These are phyloP conservation scores for Steinernema hermaphroditum DNA, from an alignment of 2,888 invertebrate genomes.

Conservation along the genomic window DNA sequence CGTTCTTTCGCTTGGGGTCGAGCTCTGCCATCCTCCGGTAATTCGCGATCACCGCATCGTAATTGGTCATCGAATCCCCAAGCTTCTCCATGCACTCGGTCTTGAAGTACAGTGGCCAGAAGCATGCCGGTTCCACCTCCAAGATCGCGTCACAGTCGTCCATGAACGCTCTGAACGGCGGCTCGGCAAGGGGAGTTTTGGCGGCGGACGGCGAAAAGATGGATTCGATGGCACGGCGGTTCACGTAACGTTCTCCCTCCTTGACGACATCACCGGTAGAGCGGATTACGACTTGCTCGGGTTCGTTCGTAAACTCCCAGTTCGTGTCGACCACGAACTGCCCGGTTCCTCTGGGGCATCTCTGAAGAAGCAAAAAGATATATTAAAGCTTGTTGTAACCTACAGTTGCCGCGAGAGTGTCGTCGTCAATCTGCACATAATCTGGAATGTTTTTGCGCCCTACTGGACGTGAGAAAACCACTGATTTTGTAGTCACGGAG, in stretches of 20 bases:
- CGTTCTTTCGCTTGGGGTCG: slow-evolving; percentile 40
- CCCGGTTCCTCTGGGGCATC: too few relatives aligned
- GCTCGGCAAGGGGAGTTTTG: not conserved
- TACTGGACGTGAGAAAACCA: not conserved
- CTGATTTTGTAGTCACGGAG: not conserved
- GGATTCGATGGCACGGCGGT: too few relatives aligned
- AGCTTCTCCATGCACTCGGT: not conserved
- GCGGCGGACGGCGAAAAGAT: not conserved
- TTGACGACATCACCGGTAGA: too few relatives aligned
- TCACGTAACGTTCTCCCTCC: too few relatives aligned
- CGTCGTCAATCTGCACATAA: not conserved
- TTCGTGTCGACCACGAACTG: too few relatives aligned
- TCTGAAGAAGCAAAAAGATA: too few relatives aligned
- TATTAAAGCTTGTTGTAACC: too few relatives aligned
- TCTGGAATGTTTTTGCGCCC: not conserved
- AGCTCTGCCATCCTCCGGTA: slow-evolving; percentile 58
- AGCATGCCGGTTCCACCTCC: not conserved
- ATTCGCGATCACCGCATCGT: not conserved
- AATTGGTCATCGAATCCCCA: not conserved
- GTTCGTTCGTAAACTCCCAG: too few relatives aligned
- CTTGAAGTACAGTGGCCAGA: slow-evolving; percentile 8
- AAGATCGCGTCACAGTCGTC: not conserved
- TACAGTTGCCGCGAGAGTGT: too few relatives aligned
- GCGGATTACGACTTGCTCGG: too few relatives aligned
- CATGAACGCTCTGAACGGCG: not conserved